These are phyloP conservation scores for Ichneumoninae sp. DNA, from an alignment of 2,888 invertebrate species.

Conservation along the genomic window DNA sequence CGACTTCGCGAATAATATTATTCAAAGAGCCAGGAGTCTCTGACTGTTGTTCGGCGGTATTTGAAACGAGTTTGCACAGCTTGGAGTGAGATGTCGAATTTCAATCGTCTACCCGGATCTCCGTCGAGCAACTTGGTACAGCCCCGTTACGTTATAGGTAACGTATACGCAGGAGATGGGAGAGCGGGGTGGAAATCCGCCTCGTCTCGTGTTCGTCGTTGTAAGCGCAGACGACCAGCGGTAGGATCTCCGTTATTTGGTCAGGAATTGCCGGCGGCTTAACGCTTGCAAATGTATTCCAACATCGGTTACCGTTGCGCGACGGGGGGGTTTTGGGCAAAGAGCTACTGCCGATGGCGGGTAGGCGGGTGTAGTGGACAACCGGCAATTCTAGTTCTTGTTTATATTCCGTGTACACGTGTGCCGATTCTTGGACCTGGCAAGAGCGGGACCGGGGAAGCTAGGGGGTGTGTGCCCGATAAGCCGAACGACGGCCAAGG, in stretches of 20 bases:
- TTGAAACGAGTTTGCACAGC: slow-evolving; percentile 48
- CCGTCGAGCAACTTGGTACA: slow-evolving; percentile 25
- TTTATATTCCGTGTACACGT: slow-evolving; percentile 71
- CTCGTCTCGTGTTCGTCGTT: slow-evolving; percentile 55
- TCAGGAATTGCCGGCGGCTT: slow-evolving; percentile 65
- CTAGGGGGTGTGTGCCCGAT: slow-evolving; percentile 22
- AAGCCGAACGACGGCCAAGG: slow-evolving; percentile 49
- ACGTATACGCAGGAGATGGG: slow-evolving; percentile 18
- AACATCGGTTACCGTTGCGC: slow-evolving; percentile 64
- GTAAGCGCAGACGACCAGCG: slow-evolving; percentile 44
- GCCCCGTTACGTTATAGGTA: slow-evolving; percentile 31
- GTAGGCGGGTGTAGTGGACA: slow-evolving; percentile 33
- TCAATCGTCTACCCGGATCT: slow-evolving; percentile 50
- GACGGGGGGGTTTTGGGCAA: slow-evolving; percentile 21
- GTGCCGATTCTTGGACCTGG: slow-evolving; percentile 41
- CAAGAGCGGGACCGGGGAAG: slow-evolving; percentile 26
- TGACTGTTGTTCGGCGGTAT: slow-evolving; percentile 41
- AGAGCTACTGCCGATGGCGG: slow-evolving; percentile 35
- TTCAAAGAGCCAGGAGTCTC: slow-evolving; percentile 14
- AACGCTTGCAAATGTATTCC: slow-evolving; percentile 72
- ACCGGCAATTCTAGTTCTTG: slow-evolving; percentile 67
- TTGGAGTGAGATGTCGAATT: slow-evolving; percentile 46
- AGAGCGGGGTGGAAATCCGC: slow-evolving; percentile 43
- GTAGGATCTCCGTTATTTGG: slow-evolving; percentile 66
- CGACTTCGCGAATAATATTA: slow-evolving; percentile 42